phyloP scores from a whole-genome alignment of 2,797 vertebrate species.

The Sternotherus odoratus region DNA sequence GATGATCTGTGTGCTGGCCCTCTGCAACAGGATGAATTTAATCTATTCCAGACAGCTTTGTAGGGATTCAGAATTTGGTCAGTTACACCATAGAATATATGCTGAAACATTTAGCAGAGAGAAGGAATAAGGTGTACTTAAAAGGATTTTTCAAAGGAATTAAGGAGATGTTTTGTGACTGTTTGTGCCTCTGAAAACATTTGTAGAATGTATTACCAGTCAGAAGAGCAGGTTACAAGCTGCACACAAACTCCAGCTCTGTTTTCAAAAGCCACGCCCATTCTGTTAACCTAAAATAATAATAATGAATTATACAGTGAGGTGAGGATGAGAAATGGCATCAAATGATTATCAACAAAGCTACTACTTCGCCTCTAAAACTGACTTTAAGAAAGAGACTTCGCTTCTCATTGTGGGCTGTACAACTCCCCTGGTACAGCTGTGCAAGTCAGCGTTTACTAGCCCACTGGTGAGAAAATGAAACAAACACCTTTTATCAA shows the following conservation, averaged over 20 bases:
- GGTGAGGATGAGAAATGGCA: not conserved
- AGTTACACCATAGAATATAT: not conserved
- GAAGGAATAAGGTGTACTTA: not conserved
- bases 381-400: not conserved
- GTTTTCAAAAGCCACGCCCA: conserved; percentile 85
- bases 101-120: not conserved
- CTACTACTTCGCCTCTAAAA: not conserved
- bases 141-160: not conserved
- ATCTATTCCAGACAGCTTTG: not conserved
- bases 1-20: not conserved
- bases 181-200: not conserved
- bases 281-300: conserved; percentile 83
- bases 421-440: not conserved
- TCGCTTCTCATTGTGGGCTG: not conserved
- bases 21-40: not conserved
- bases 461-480: not conserved
- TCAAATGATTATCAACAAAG: not conserved
- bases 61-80: not conserved
- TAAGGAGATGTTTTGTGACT: not conserved
- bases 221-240: conserved; percentile 90
- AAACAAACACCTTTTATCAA: not conserved
- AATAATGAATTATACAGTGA: conserved; percentile 1
- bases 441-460: not conserved
- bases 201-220: conserved; percentile 82
- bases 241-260: conserved; percentile 83